Conservation (phyloP, 2,113 vertebrate species). For the Antigone vipio region DNA sequence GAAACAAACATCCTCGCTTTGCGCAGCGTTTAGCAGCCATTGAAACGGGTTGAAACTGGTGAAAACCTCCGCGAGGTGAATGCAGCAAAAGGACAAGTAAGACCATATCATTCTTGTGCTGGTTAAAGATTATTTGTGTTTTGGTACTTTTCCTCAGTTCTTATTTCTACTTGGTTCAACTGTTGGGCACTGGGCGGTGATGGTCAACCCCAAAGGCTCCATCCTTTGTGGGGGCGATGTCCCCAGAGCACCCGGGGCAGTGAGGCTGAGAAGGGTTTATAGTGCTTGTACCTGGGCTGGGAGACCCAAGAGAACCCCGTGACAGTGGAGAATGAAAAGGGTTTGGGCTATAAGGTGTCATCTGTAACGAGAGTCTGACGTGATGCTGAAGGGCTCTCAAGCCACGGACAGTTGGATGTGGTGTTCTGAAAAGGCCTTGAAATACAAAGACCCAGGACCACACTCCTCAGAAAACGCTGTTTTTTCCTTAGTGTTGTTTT, state of each 20-base stretch:
- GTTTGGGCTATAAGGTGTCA: neutral
- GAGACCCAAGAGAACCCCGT: neutral
- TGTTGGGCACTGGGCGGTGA: neutral
- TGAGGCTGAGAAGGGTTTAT: neutral
- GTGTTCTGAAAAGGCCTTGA: neutral
- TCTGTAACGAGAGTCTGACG: neutral
- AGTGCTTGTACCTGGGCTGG: neutral
- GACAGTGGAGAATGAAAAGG: accelerated
- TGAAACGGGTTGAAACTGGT: neutral
- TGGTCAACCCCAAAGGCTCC: neutral
- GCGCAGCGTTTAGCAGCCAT: neutral
- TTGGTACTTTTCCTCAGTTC: neutral
- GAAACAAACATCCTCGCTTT: neutral
- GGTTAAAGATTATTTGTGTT: neutral
- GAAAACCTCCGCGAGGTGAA: neutral
- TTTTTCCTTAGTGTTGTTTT: neutral
- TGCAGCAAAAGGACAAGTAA: neutral
- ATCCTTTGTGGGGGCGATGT: neutral
- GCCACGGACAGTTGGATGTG: accelerated
- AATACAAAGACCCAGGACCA: neutral
- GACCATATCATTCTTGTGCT: neutral
- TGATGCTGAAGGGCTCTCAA: neutral
- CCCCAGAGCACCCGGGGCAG: neutral
- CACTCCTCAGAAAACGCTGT: neutral
- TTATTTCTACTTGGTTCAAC: neutral